Conservation (phyloP, 1,140 invertebrate species). For the Drosophila watanabei region DNA sequence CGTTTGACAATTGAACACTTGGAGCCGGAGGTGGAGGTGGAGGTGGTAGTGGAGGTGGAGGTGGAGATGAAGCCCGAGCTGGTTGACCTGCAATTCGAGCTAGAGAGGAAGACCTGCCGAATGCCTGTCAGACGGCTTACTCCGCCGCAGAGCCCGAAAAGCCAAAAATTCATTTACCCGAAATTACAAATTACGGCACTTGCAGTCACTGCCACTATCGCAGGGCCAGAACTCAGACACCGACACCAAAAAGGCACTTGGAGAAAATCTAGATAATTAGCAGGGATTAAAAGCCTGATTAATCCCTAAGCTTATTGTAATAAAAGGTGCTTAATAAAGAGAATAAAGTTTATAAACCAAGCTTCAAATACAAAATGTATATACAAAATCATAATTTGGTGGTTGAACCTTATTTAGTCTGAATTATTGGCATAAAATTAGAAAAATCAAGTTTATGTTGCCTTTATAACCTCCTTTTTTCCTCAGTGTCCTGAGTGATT, state of each 20-base stretch:
- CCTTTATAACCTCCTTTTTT: neutral
- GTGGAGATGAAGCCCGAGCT: constrained; percentile 1
- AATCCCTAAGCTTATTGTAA: neutral
- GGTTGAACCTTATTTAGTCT: neutral
- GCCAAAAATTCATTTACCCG: constrained; percentile 82
- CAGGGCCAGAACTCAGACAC: constrained; percentile 21
- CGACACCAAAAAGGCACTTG: constrained; percentile 11
- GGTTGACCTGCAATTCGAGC: constrained; percentile 54
- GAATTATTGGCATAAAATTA: neutral
- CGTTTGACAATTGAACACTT: constrained; percentile 74
- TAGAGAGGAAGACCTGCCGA: constrained; percentile 54
- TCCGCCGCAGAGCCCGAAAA: constrained; percentile 24
- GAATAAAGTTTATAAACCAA: neutral
- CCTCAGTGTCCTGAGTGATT: neutral
- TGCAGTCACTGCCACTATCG: constrained; percentile 58
- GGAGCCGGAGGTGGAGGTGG: constrained; percentile 3
- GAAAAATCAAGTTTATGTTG: neutral
- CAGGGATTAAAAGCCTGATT: neutral
- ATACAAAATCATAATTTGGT: neutral
- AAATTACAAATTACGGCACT: constrained; percentile 84
- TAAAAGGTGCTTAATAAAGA: neutral
- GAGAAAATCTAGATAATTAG: constrained; percentile 7
- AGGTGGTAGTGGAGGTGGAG: neutral
- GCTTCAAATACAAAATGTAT: neutral
- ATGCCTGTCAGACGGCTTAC: constrained; percentile 46